Conservation (phyloP, 2,888 invertebrate genomes). For the Troides aeacus region DNA sequence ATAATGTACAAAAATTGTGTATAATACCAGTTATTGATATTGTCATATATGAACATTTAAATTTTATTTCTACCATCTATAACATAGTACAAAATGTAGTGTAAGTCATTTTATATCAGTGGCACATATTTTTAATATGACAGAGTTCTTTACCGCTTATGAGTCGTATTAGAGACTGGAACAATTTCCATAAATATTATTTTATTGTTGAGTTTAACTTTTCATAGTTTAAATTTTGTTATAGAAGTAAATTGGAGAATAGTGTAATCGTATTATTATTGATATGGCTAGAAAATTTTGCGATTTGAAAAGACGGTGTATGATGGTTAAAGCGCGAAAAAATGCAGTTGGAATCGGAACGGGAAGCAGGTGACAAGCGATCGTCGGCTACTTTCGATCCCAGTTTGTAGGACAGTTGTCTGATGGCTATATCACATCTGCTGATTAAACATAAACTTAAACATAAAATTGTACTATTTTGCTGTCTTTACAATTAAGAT, state of each 20-base stretch:
- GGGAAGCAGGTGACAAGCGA: conserved; percentile 53
- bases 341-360: conserved; percentile 43
- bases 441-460: background rate
- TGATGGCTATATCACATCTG: conserved; percentile 14
- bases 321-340: conserved; percentile 25
- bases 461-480: too few species aligned
- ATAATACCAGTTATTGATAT: too few species aligned
- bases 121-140: background rate
- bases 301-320: background rate
- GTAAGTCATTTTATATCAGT: background rate
- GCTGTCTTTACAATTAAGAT: too few species aligned
- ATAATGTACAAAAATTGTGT: too few species aligned
- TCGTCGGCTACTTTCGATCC: conserved; percentile 44
- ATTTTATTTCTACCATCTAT: too few species aligned
- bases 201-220: background rate
- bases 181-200: background rate
- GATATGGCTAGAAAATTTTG: background rate
- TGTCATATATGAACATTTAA: too few species aligned
- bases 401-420: conserved; percentile 35
- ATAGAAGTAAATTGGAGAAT: background rate
- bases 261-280: background rate
- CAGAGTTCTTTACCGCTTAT: background rate
- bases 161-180: background rate
- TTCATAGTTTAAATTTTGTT: background rate
- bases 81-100: too few species aligned